Percentiles rank a stretch among this genome's conserved stretches.
Evolutionary conservation across 2,113 vertebrate genomes (phyloP).

Genomic region (Periophthalmus modestus): DNA sequence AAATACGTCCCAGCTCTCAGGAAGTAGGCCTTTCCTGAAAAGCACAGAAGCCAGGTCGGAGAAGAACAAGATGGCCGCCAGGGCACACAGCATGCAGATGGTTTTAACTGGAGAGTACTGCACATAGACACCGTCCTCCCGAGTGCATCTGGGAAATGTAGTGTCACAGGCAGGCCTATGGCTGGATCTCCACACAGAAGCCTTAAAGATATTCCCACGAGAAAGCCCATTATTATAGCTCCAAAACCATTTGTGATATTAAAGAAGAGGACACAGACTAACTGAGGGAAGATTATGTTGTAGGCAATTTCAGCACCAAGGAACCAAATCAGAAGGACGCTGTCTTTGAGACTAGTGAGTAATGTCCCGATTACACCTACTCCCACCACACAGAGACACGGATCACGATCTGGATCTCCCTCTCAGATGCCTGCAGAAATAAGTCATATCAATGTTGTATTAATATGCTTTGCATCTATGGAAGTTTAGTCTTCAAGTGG

Average conservation of each 20-base stretch:
- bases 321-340: slow-evolving; percentile 80
- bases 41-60: slow-evolving; percentile 65
- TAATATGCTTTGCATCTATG: too few species aligned
- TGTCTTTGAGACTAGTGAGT: slow-evolving; percentile 76
- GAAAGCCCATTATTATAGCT: too few species aligned
- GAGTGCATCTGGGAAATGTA: too few species aligned
- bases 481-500: too few species aligned
- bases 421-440: slow-evolving; percentile 74
- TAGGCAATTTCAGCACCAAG: too few species aligned
- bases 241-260: too few species aligned
- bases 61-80: slow-evolving; percentile 58
- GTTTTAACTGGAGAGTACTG: slow-evolving; percentile 75
- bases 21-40: slow-evolving; percentile 72
- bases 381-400: slow-evolving; percentile 63
- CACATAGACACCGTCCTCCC: too few species aligned
- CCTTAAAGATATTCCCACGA: too few species aligned
- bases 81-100: slow-evolving; percentile 71
- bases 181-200: too few species aligned
- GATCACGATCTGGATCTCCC: slow-evolving; percentile 63
- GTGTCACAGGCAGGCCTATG: too few species aligned
- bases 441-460: neutral
- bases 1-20: slow-evolving; percentile 66
- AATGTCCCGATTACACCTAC: slow-evolving; percentile 72
- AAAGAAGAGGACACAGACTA: too few species aligned
- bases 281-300: too few species aligned